Conservation (phyloP, 2,888 invertebrate genomes). For the Mythimna ferrago region DNA sequence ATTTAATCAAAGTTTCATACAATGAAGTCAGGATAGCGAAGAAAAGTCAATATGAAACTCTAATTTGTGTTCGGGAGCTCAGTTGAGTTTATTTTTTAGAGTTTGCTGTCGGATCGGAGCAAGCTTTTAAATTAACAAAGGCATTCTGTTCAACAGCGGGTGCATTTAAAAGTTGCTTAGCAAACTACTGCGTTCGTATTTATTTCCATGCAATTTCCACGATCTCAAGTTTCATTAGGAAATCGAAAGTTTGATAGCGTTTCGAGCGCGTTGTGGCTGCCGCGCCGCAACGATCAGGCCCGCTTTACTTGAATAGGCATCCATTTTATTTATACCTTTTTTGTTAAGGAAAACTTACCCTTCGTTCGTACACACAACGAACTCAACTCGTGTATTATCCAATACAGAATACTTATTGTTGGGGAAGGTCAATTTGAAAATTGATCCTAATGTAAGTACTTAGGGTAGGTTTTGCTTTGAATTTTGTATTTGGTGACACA, state of each 20-base stretch:
- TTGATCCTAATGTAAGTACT: conserved; percentile 1
- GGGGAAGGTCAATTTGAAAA: conserved; percentile 14
- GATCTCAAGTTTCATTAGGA: conserved; percentile 82
- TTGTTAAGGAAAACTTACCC: conserved; percentile 67
- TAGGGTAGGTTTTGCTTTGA: conserved; percentile 28
- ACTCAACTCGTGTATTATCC: conserved; percentile 42
- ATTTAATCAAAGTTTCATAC: conserved; percentile 63
- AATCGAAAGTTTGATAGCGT: conserved; percentile 80
- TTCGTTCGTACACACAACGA: conserved; percentile 40
- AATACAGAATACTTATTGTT: conserved; percentile 41
- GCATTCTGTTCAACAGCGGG: conserved; percentile 75
- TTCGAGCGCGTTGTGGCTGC: conserved; percentile 67
- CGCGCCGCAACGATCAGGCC: conserved; percentile 65
- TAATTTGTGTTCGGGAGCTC: conserved; percentile 64
- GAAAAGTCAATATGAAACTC: conserved; percentile 68
- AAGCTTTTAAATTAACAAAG: conserved; percentile 85
- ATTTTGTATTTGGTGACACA: conserved; percentile 38
- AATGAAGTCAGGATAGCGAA: conserved; percentile 61
- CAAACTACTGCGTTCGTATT: conserved; percentile 80
- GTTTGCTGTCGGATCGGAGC: conserved; percentile 70
- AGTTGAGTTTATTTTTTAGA: conserved; percentile 72
- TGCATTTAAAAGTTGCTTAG: conserved; percentile 84
- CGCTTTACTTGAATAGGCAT: conserved; percentile 66
- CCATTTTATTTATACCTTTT: conserved; percentile 70
- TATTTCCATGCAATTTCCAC: conserved; percentile 85